Conservation (phyloP, 2,888 invertebrate genomes). For the Myathropa florea region DNA sequence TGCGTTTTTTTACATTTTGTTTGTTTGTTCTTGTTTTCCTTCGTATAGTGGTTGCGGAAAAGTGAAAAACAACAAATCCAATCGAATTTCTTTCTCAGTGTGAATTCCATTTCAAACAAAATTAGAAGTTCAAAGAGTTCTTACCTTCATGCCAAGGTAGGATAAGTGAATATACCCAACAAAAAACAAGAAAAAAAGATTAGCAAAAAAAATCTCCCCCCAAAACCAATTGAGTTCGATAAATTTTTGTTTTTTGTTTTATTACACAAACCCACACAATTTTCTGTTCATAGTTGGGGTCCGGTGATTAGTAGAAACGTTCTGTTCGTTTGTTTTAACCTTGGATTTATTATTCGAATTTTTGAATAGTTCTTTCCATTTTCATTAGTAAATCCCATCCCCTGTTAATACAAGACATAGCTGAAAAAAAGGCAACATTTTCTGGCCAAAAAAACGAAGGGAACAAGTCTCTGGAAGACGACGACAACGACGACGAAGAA, state of each 20-base stretch:
- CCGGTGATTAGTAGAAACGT: not conserved
- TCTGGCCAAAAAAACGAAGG: not conserved
- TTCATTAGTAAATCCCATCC: conserved; percentile 43
- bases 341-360: conserved; percentile 17
- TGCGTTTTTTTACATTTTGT: conserved; percentile 10
- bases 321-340: conserved; percentile 31
- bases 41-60: conserved; percentile 21
- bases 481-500: conserved; percentile 12
- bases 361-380: conserved; percentile 22
- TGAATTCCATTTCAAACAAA: conserved; percentile 32
- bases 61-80: not conserved
- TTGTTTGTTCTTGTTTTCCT: conserved; percentile 9
- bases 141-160: conserved; percentile 69
- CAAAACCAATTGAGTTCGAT: not conserved
- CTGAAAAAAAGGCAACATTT: not conserved
- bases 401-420: not conserved
- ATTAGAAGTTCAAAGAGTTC: conserved; percentile 66
- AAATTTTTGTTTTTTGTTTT: not conserved
- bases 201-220: not conserved
- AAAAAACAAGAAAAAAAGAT: not conserved
- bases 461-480: conserved; percentile 1
- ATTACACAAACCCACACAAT: conserved; percentile 5
- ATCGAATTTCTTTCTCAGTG: conserved; percentile 24
- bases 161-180: conserved; percentile 44
- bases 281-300: conserved; percentile 34